Conservation (phyloP, 2,797 vertebrate species). For the Paramormyrops hopkinsi region DNA sequence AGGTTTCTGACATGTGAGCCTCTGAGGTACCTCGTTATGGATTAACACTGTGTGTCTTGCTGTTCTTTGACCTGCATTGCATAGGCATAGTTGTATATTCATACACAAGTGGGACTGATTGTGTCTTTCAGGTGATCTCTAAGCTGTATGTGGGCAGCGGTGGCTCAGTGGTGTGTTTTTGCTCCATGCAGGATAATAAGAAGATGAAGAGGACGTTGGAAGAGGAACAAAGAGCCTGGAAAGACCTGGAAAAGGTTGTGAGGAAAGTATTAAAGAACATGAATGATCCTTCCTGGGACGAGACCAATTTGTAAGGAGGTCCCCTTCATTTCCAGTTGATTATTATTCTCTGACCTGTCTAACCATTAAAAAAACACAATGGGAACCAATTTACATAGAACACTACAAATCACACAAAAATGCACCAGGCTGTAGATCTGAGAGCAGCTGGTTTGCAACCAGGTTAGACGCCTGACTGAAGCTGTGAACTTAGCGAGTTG, state of each 20-base stretch:
- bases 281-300: constrained; percentile 93
- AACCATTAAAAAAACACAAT: not conserved
- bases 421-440: not conserved
- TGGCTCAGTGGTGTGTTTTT: not conserved
- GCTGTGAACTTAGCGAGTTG: not conserved
- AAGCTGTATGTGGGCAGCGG: not conserved
- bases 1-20: not conserved
- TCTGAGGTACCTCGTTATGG: not conserved
- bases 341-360: not conserved
- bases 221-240: constrained; percentile 88
- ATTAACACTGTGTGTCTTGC: not conserved
- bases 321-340: not conserved
- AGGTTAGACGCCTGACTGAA: not conserved
- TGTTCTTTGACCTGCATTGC: not conserved
- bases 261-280: constrained; percentile 84
- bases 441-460: not conserved
- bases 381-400: not conserved
- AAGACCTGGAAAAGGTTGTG: constrained; percentile 84
- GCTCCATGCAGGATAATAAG: constrained; percentile 78
- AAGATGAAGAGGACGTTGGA: constrained; percentile 90
- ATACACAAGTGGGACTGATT: not conserved
- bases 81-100: not conserved
- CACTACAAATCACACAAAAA: not conserved
- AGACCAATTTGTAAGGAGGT: constrained; percentile 83
- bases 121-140: not conserved